Evolutionary conservation across 2,888 invertebrate species (phyloP).

Genomic region (Timandra comae): DNA sequence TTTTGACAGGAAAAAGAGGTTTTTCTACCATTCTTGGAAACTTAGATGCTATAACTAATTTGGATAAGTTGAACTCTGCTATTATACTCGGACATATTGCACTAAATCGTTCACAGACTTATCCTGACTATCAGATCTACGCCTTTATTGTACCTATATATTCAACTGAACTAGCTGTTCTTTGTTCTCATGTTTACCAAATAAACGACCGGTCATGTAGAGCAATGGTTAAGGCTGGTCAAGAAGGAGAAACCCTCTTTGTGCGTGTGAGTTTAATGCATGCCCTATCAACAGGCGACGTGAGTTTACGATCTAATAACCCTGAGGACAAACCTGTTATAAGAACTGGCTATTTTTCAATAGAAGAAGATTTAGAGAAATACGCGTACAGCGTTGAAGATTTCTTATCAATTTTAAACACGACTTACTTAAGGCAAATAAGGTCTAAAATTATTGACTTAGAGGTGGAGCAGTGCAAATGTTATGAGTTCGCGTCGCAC

Average conservation of each 20-base stretch:
- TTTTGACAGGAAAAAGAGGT: constrained; percentile 21
- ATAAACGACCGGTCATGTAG: constrained; percentile 9
- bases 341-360: constrained; percentile 12
- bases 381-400: constrained; percentile 10
- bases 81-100: constrained; percentile 20
- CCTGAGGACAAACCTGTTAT: constrained; percentile 59
- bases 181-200: constrained; percentile 12
- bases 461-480: constrained; percentile 5
- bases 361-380: constrained; percentile 13
- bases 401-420: constrained; percentile 12
- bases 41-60: constrained; percentile 18
- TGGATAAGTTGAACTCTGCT: constrained; percentile 13
- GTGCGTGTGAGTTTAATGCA: constrained; percentile 9
- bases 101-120: constrained; percentile 25
- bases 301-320: constrained; percentile 66
- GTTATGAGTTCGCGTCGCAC: constrained; percentile 4
- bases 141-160: constrained; percentile 6
- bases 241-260: constrained; percentile 4
- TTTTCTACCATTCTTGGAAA: constrained; percentile 8
- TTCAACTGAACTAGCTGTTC: constrained; percentile 5
- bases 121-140: constrained; percentile 34
- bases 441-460: constrained; percentile 7
- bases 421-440: constrained; percentile 9
- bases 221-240: constrained; percentile 5
- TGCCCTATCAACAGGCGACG: constrained; percentile 15